phyloP scores from a whole-genome alignment of 2,797 vertebrate species.

The Sebastes diploproa region DNA sequence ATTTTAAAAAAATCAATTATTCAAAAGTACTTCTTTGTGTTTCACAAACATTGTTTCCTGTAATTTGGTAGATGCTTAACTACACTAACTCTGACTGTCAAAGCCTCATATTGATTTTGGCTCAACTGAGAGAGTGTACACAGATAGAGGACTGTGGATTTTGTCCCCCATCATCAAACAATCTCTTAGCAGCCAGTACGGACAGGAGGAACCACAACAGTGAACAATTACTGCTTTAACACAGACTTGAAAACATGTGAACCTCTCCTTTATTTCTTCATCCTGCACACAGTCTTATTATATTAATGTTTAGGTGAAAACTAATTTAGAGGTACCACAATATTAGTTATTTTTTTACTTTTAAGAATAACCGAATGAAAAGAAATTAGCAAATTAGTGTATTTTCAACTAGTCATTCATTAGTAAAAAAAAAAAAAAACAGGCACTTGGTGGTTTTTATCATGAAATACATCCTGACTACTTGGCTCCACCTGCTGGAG shows the following conservation, averaged over 20 bases:
- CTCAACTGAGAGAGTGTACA: not conserved
- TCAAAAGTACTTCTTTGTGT: not conserved
- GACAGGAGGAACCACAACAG: not conserved
- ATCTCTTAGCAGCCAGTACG: not conserved
- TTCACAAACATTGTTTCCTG: not conserved
- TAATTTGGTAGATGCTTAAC: not conserved
- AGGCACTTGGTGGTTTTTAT: conserved; percentile 38
- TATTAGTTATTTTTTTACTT: not conserved
- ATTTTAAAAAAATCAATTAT: not conserved
- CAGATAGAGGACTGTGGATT: not conserved
- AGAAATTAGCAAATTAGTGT: not conserved
- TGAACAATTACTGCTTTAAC: not conserved
- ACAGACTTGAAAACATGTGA: not conserved
- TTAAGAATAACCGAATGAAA: not conserved
- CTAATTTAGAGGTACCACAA: not conserved
- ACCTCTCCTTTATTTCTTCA: not conserved
- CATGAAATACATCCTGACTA: not conserved
- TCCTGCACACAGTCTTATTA: not conserved
- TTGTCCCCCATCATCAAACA: not conserved
- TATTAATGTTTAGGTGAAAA: not conserved
- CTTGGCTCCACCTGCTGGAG: conserved; percentile 48
- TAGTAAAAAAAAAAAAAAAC: not conserved
- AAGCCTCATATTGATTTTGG: not conserved
- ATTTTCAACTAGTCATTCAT: not conserved
- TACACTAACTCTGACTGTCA: not conserved